phyloP scores from a whole-genome alignment of 2,888 invertebrate genomes.

The Drosophila meridiana region DNA sequence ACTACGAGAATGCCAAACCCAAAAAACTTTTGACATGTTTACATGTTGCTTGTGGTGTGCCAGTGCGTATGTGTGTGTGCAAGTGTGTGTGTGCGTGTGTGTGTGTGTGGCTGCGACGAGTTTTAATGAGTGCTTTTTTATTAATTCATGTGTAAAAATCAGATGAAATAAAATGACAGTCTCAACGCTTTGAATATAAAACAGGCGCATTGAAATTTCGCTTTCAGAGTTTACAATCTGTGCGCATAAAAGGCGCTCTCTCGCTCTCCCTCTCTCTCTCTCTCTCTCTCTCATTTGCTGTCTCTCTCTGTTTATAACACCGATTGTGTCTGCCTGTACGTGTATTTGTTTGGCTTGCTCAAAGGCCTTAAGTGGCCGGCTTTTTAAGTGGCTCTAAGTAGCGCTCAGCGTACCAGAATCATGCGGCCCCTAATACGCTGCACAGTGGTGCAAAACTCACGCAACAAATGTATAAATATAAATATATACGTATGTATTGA shows the following conservation, averaged over 20 bases:
- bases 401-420: constrained; percentile 24
- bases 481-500: background rate
- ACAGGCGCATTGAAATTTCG: constrained; percentile 27
- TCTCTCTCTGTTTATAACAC: background rate
- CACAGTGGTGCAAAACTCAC: constrained; percentile 3
- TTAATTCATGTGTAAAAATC: constrained; percentile 78
- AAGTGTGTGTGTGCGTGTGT: constrained; percentile 1
- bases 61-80: background rate
- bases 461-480: too few species aligned
- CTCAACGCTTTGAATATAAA: constrained; percentile 67
- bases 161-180: constrained; percentile 68
- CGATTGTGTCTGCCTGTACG: constrained; percentile 5
- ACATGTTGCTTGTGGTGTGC: constrained; percentile 4
- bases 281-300: background rate
- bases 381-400: constrained; percentile 40
- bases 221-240: constrained; percentile 20
- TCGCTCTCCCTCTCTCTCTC: background rate
- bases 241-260: constrained; percentile 6
- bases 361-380: constrained; percentile 36
- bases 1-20: constrained; percentile 16
- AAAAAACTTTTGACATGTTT: constrained; percentile 19
- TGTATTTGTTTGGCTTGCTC: constrained; percentile 30
- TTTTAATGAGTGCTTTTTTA: constrained; percentile 67
- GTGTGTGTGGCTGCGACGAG: constrained; percentile 18
- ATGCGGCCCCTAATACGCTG: constrained; percentile 8